These are phyloP conservation scores for Horisme vitalbata DNA, from an alignment of 2,888 invertebrate genomes.

Conservation along the genomic window DNA sequence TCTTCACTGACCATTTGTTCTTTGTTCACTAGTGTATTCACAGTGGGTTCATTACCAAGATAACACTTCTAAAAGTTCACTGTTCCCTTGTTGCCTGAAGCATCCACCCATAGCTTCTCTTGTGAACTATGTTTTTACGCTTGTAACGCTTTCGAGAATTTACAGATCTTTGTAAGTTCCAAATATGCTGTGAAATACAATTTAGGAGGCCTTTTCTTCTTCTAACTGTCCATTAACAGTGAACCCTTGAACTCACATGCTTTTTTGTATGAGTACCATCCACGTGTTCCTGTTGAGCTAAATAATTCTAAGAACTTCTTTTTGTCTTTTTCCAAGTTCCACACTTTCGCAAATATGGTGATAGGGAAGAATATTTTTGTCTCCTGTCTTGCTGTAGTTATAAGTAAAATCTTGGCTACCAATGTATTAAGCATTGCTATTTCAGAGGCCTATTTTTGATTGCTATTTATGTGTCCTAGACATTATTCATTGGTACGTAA, in stretches of 20 bases:
- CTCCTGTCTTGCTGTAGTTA: slow-evolving; percentile 37
- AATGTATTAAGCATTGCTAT: slow-evolving; percentile 23
- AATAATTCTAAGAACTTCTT: slow-evolving; percentile 6
- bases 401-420: slow-evolving; percentile 32
- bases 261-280: background rate
- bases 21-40: too few relatives aligned
- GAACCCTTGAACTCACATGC: background rate
- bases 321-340: background rate
- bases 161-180: slow-evolving; percentile 2
- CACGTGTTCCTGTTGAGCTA: slow-evolving; percentile 1
- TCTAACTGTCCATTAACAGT: background rate
- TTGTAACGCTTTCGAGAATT: background rate
- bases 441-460: slow-evolving; percentile 32
- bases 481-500: too few relatives aligned
- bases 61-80: too few relatives aligned
- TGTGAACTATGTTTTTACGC: background rate
- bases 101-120: background rate
- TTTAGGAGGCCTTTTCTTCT: slow-evolving; percentile 1
- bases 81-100: too few relatives aligned
- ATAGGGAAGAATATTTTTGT: slow-evolving; percentile 38
- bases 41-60: too few relatives aligned
- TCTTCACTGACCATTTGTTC: too few relatives aligned
- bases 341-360: slow-evolving; percentile 21
- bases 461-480: too few relatives aligned
- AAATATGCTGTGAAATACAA: slow-evolving; percentile 2